Evolutionary conservation across 1,140 invertebrate species (phyloP), one percentile per base, ranked within the genome.

Genomic region (Trichonephila clavipes): DNA sequence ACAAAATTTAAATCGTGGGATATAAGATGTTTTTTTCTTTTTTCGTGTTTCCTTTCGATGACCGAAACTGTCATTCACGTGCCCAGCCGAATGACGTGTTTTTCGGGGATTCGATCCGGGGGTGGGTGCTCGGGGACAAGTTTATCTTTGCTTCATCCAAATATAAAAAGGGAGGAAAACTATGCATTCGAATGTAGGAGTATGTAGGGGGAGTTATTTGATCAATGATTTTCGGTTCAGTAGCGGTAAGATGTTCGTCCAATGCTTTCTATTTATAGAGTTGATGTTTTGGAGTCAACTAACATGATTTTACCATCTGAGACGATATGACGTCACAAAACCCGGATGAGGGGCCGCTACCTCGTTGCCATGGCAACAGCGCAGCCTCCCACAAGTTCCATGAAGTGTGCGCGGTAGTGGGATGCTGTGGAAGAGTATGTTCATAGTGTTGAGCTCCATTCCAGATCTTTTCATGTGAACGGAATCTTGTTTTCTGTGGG

Each of bases 281-380:
- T 61, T 59, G 28, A 28, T 85, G 83, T 58, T 58, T 85, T 85
- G 61, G 83, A 85, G 83, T 83, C 81, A 10, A 85, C 83, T 12
- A 85, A 85, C 51, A 85, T 85, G 83, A 85, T 85, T 28, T 85
- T 85, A 89, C 88, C 62, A 58, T 89, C 64, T 89, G 88, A 92
- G 81, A 66, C 51, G 18, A n/a, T 62, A 16, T 90, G 90, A 92
- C 90, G 90, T 92, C 77, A 92, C 89, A 2, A 81, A 81, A 61
- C 88, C 90, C 90, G 90, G 90, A 92, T 92, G 81, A 64, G 77
- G 40, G 90, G 81, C 90, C 81, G 90, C 90, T 92, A 92, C 90
- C 90, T 92, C 24, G 90, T 66, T 66, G 2, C 81, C 81, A 92
- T 92, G 90, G 28, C 61, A 85, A 92, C 90, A 28, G 90, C 90